Conservation (phyloP, 23 tunicate species). For the Aplidium turbinatum region DNA sequence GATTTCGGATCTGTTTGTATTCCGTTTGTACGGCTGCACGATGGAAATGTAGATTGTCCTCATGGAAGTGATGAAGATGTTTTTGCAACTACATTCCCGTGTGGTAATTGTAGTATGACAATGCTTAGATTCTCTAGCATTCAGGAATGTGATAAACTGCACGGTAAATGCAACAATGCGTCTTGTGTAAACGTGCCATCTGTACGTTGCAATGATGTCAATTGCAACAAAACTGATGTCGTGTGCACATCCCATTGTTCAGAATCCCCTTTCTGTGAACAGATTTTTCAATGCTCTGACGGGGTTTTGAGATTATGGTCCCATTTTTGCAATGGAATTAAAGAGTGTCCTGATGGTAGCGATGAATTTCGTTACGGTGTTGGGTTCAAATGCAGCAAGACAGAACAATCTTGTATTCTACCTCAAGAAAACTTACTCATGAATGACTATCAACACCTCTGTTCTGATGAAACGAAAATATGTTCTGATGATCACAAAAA, state of each 20-base stretch:
- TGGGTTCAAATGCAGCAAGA: conserved; percentile 34
- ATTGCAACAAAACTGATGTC: background rate
- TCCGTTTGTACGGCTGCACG: background rate
- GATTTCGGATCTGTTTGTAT: background rate
- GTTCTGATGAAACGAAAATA: conserved; percentile 25
- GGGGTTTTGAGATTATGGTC: background rate
- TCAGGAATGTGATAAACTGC: background rate
- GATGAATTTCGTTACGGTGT: background rate
- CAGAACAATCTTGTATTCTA: background rate
- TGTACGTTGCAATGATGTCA: background rate
- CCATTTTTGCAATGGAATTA: conserved; percentile 18
- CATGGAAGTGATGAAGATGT: background rate
- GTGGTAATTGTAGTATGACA: background rate
- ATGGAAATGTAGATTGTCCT: conserved; percentile 1
- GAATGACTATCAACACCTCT: too few species aligned
- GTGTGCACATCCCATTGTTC: background rate
- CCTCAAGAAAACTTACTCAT: conserved; percentile 20
- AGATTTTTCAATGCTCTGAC: conserved; percentile 12
- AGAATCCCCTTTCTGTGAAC: background rate
- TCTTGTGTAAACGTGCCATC: background rate
- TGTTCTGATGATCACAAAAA: conserved; percentile 9
- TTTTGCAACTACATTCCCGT: background rate
- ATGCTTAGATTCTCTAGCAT: background rate
- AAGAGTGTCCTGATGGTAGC: conserved; percentile 32
- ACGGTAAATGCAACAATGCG: background rate